Percentiles rank a stretch among this genome's conserved stretches.
Evolutionary conservation across 1,140 invertebrate species (phyloP).

Genomic region (Grapholita molesta): DNA sequence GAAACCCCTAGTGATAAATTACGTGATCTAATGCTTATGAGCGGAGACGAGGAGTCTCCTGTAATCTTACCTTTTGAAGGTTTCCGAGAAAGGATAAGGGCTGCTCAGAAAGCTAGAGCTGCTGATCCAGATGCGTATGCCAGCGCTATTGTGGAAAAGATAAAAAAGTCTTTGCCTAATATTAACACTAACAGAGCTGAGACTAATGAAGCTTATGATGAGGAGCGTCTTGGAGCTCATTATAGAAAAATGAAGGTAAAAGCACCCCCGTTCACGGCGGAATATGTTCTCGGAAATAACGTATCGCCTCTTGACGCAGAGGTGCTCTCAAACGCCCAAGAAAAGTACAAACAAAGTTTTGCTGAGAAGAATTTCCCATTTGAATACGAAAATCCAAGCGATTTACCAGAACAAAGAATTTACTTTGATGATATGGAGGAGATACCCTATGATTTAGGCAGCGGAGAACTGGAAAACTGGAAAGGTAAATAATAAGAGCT

Average conservation of each 20-base stretch:
- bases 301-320: constrained; percentile 62
- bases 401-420: constrained; percentile 76
- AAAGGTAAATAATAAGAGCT: constrained; percentile 26
- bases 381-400: constrained; percentile 71
- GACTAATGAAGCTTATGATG: constrained; percentile 48
- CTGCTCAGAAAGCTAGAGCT: constrained; percentile 39
- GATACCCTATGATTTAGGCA: constrained; percentile 61
- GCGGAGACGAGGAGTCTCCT: constrained; percentile 50
- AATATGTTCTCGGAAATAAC: constrained; percentile 61
- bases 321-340: constrained; percentile 61
- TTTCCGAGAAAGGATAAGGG: constrained; percentile 63
- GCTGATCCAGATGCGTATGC: constrained; percentile 26
- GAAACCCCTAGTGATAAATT: constrained; percentile 62
- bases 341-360: constrained; percentile 70
- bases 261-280: constrained; percentile 54
- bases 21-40: constrained; percentile 58
- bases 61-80: constrained; percentile 61
- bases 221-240: constrained; percentile 61
- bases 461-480: constrained; percentile 62
- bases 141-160: constrained; percentile 47
- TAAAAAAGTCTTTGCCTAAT: constrained; percentile 60
- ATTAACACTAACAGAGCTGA: constrained; percentile 29
- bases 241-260: constrained; percentile 61
- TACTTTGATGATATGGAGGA: constrained; percentile 76
- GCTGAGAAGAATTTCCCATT: constrained; percentile 66